phyloP scores from a whole-genome alignment of 2,113 vertebrate genomes.

The Etheostoma spectabile region DNA sequence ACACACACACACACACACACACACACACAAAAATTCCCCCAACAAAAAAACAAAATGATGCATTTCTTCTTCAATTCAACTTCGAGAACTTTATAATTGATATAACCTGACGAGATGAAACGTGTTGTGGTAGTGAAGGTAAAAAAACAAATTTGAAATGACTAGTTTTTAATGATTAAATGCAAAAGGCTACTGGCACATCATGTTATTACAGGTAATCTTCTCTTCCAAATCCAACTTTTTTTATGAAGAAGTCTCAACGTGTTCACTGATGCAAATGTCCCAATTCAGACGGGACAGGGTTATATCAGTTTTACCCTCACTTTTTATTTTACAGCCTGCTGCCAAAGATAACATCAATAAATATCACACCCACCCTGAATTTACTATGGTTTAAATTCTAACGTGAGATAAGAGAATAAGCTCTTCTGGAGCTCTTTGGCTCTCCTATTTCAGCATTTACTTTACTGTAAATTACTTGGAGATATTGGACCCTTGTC shows the following conservation, averaged over 20 bases:
- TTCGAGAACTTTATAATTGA: slow-evolving; percentile 62
- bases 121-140: slow-evolving; percentile 52
- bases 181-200: slow-evolving; percentile 28
- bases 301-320: no score
- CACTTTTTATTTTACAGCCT: background rate
- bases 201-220: background rate
- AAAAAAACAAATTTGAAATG: slow-evolving; percentile 28
- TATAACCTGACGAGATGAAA: slow-evolving; percentile 65
- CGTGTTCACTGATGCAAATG: background rate
- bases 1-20: no score
- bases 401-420: background rate
- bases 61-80: slow-evolving; percentile 34
- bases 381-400: slow-evolving; percentile 1
- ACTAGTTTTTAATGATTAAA: slow-evolving; percentile 55
- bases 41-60: background rate
- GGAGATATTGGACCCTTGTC: background rate
- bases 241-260: background rate
- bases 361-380: background rate
- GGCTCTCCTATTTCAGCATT: background rate
- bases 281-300: no score
- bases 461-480: background rate
- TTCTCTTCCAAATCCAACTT: background rate
- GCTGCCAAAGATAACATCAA: background rate
- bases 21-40: no score
- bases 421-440: background rate